These are phyloP conservation scores for Simalia tracyae DNA, from an alignment of 2,797 vertebrate genomes.

Conservation along the genomic window DNA sequence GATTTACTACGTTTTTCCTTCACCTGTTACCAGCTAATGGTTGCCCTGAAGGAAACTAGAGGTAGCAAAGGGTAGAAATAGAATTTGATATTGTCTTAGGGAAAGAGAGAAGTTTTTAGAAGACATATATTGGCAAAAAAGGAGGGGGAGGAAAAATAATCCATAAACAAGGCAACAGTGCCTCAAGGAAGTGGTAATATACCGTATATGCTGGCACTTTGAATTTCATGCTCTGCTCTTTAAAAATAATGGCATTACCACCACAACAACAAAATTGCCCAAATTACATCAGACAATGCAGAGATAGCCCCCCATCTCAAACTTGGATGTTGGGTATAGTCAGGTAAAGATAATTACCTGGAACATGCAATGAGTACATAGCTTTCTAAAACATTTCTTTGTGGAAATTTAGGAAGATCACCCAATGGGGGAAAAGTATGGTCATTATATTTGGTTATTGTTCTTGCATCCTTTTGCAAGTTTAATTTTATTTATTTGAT, in stretches of 20 bases:
- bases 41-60: slow-evolving; percentile 25
- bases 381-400: not conserved
- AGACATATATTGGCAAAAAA: not conserved
- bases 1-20: not conserved
- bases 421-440: not conserved
- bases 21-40: accelerated
- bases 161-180: slow-evolving; percentile 51
- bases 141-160: slow-evolving; percentile 32
- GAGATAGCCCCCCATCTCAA: slow-evolving; percentile 12
- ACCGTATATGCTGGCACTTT: slow-evolving; percentile 55
- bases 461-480: not conserved
- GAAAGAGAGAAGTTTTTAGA: not conserved
- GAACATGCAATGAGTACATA: not conserved
- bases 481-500: not conserved
- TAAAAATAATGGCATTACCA: slow-evolving; percentile 30
- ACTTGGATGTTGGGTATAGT: slow-evolving; percentile 18
- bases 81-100: slow-evolving; percentile 8
- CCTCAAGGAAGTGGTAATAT: slow-evolving; percentile 60
- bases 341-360: not conserved
- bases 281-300: slow-evolving; percentile 24
- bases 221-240: slow-evolving; percentile 59
- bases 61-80: not conserved
- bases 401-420: slow-evolving; percentile 14
- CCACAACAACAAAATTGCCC: slow-evolving; percentile 14
- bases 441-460: not conserved